phyloP scores from a whole-genome alignment of 1,140 invertebrate species.

The Dryas iulia region DNA sequence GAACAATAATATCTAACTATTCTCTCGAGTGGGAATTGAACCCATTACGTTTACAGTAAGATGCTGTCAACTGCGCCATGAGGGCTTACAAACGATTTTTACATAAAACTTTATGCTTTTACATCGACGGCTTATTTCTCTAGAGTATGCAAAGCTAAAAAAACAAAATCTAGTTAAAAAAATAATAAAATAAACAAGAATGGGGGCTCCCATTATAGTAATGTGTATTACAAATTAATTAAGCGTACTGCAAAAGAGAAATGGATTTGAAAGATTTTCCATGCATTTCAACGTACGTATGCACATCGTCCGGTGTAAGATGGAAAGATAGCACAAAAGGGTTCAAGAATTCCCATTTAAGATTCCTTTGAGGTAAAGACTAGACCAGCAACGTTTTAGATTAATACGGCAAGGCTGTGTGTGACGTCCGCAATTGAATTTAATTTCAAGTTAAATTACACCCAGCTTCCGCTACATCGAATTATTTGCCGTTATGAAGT shows the following conservation, averaged over 20 bases:
- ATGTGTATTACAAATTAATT: neutral
- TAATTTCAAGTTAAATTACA: slow-evolving; percentile 21
- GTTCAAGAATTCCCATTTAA: slow-evolving; percentile 1
- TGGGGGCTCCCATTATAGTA: neutral
- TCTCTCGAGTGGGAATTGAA: no score
- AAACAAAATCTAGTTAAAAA: no score
- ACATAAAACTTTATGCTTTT: no score
- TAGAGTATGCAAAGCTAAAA: no score
- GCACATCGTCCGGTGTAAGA: neutral
- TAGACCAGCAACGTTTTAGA: slow-evolving; percentile 1
- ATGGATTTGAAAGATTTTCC: neutral
- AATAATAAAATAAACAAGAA: no score
- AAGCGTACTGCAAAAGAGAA: neutral
- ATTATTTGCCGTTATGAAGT: neutral
- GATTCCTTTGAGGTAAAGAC: slow-evolving; percentile 3
- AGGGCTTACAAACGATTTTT: no score
- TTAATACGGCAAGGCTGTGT: slow-evolving; percentile 11
- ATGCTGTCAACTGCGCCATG: no score
- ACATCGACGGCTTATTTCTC: no score
- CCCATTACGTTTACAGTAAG: no score
- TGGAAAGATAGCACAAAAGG: slow-evolving; percentile 4
- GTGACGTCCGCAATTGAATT: slow-evolving; percentile 20
- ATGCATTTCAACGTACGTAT: neutral
- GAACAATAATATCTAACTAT: no score
- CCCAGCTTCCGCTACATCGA: neutral